Conservation (phyloP, 2,888 invertebrate species). For the Agrilus cyanescens region DNA sequence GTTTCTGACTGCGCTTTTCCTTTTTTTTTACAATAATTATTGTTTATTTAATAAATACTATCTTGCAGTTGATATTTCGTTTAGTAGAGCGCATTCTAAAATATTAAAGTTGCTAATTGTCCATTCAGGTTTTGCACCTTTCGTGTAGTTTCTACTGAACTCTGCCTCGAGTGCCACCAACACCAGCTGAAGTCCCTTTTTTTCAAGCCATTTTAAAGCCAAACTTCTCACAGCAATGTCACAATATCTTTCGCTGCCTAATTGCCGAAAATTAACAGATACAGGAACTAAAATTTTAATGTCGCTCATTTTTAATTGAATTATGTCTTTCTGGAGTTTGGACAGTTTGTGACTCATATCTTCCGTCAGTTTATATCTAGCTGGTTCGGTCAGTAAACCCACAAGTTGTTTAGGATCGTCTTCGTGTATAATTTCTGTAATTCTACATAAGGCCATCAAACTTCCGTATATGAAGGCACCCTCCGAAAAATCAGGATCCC, state of each 20-base stretch:
- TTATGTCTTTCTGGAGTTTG: conserved; percentile 27
- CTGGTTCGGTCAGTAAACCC: conserved; percentile 23
- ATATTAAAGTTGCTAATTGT: conserved; percentile 29
- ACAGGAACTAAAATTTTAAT: conserved; percentile 34
- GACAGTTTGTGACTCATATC: conserved; percentile 25
- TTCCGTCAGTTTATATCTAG: conserved; percentile 22
- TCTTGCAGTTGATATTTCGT: conserved; percentile 6
- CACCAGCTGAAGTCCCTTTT: conserved; percentile 25
- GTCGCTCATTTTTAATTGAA: conserved; percentile 28
- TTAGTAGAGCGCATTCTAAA: conserved; percentile 28
- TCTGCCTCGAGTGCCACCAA: conserved; percentile 32
- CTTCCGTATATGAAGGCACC: conserved; percentile 34
- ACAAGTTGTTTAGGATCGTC: conserved; percentile 26
- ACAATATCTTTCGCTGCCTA: conserved; percentile 22
- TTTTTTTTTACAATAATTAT: too few relatives aligned
- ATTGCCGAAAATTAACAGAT: conserved; percentile 19
- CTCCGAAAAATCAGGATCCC: conserved; percentile 35
- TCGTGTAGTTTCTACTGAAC: conserved; percentile 29
- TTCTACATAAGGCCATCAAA: conserved; percentile 29
- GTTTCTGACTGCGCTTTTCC: too few relatives aligned
- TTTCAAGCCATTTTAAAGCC: conserved; percentile 31
- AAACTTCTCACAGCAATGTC: conserved; percentile 27
- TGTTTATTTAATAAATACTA: background rate
- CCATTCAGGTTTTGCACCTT: conserved; percentile 27
- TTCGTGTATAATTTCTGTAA: conserved; percentile 32